Conservation (phyloP, 2,797 vertebrate species). For the Crocodylus rhombifer region DNA sequence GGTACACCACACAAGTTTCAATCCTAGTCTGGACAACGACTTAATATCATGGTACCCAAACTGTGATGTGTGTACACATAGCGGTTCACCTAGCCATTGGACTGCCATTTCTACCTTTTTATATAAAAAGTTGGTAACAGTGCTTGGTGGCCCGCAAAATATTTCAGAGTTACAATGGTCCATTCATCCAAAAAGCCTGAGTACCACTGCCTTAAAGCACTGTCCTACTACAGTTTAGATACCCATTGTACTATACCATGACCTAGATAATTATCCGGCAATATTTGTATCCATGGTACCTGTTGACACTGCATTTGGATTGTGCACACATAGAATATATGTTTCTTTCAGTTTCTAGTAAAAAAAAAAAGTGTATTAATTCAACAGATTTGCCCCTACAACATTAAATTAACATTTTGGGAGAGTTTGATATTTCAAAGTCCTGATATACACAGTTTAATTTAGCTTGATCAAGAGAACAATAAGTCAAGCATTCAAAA, state of each 20-base stretch:
- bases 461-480: neutral
- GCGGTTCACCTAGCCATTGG: too few relatives aligned
- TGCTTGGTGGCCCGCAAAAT: too few relatives aligned
- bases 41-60: too few relatives aligned
- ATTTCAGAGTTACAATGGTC: too few relatives aligned
- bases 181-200: too few relatives aligned
- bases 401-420: neutral
- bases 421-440: neutral
- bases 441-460: neutral
- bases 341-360: neutral
- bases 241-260: neutral
- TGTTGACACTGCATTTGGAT: neutral
- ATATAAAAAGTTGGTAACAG: too few relatives aligned
- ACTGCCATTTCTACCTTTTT: too few relatives aligned
- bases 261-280: neutral
- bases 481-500: neutral
- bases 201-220: neutral
- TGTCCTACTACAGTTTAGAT: neutral
- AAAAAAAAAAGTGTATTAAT: neutral
- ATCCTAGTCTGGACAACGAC: neutral
- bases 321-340: neutral
- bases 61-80: too few relatives aligned
- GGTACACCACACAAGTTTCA: neutral
- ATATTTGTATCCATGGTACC: neutral
- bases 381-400: neutral